Evolutionary conservation across 2,113 vertebrate genomes (phyloP).

Genomic region (Osmerus eperlanus): DNA sequence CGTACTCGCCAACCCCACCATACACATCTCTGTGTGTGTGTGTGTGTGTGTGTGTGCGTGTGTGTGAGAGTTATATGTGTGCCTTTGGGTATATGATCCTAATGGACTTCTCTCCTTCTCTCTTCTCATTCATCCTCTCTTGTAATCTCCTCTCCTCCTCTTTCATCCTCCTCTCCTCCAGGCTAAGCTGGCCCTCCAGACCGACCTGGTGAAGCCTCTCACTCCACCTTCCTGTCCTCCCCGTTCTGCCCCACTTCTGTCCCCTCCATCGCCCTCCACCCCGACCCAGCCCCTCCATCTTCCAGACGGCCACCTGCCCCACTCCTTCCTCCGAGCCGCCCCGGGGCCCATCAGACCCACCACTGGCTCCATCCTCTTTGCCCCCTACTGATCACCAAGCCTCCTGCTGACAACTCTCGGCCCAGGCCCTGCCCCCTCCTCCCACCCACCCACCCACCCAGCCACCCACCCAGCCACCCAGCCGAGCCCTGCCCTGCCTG

Average conservation of each 20-base stretch:
- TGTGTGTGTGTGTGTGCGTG: too few species aligned
- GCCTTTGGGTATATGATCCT: background rate
- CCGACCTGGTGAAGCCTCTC: constrained; percentile 87
- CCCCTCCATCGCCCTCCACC: constrained; percentile 81
- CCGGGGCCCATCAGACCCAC: constrained; percentile 87
- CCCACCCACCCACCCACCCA: background rate
- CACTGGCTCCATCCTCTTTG: constrained; percentile 86
- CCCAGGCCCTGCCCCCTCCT: background rate
- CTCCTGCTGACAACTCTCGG: background rate
- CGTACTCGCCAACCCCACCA: constrained; percentile 52
- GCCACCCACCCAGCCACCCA: too few species aligned
- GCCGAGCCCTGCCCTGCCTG: too few species aligned
- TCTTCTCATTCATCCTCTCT: background rate
- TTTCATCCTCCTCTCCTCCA: constrained; percentile 40
- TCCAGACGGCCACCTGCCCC: constrained; percentile 78
- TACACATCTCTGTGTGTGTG: background rate
- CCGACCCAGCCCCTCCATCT: constrained; percentile 78
- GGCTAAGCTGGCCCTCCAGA: constrained; percentile 86
- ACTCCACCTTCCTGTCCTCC: constrained; percentile 81
- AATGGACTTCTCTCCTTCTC: background rate
- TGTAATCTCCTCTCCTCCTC: background rate
- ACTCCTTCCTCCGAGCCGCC: constrained; percentile 84
- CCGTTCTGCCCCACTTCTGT: constrained; percentile 75
- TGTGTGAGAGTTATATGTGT: background rate
- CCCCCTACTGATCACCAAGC: constrained; percentile 77